Conservation (phyloP, 2,797 vertebrate species). For the Takifugu ocellatus region DNA sequence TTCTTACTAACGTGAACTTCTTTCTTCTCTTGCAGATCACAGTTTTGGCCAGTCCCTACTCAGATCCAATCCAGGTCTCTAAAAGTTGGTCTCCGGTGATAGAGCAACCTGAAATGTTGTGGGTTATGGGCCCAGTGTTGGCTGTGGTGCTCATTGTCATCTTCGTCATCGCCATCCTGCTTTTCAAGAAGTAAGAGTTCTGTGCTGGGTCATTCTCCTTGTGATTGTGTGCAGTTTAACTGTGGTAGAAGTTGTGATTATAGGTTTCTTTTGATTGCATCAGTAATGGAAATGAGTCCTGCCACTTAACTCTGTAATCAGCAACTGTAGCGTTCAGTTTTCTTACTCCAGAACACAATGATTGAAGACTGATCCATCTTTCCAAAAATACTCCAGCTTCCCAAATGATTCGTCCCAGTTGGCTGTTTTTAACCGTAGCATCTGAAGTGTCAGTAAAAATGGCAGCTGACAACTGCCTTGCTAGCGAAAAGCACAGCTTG, state of each 20-base stretch:
- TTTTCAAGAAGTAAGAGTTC: slow-evolving; percentile 92
- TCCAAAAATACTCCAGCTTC: slow-evolving; percentile 33
- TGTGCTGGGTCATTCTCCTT: slow-evolving; percentile 4
- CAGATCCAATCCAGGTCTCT: slow-evolving; percentile 84
- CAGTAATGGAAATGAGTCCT: slow-evolving; percentile 60
- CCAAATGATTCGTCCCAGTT: slow-evolving; percentile 38
- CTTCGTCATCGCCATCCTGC: slow-evolving; percentile 95
- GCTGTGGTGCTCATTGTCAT: slow-evolving; percentile 95
- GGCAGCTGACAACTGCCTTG: slow-evolving; percentile 51
- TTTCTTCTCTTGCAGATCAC: slow-evolving; percentile 78
- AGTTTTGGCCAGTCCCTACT: slow-evolving; percentile 94
- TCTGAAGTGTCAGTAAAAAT: slow-evolving; percentile 56
- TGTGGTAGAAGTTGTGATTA: slow-evolving; percentile 35
- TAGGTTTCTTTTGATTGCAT: slow-evolving; percentile 63
- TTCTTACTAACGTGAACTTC: background rate
- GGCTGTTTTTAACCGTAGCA: slow-evolving; percentile 38
- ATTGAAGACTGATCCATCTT: slow-evolving; percentile 42
- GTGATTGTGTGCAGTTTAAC: slow-evolving; percentile 22
- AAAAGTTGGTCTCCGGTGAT: slow-evolving; percentile 68
- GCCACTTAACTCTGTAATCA: slow-evolving; percentile 39
- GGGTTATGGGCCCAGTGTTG: slow-evolving; percentile 96
- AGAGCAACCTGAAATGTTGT: slow-evolving; percentile 95
- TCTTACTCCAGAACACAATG: slow-evolving; percentile 23
- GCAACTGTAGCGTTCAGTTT: slow-evolving; percentile 47
- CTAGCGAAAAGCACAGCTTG: slow-evolving; percentile 55